These are phyloP conservation scores for Phragmatobia fuliginosa DNA, from an alignment of 2,888 invertebrate species.

Conservation along the genomic window DNA sequence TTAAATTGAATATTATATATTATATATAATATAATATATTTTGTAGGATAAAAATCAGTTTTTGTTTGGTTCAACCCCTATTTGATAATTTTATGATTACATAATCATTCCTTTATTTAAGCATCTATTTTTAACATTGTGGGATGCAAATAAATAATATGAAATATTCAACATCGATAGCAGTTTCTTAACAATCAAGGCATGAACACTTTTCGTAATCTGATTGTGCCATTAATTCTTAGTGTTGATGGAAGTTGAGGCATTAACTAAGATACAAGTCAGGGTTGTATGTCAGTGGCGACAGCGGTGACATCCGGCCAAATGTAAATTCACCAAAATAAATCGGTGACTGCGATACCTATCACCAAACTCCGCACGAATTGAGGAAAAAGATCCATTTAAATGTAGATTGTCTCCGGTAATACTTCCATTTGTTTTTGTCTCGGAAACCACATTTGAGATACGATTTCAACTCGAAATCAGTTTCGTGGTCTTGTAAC, in stretches of 20 bases:
- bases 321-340: slow-evolving; percentile 82
- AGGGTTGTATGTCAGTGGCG: slow-evolving; percentile 51
- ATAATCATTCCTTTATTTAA: no score
- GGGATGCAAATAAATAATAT: no score
- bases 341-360: slow-evolving; percentile 82
- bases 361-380: slow-evolving; percentile 83
- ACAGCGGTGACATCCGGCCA: slow-evolving; percentile 54
- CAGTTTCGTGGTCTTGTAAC: slow-evolving; percentile 68
- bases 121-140: no score
- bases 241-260: slow-evolving; percentile 38
- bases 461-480: slow-evolving; percentile 73
- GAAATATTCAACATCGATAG: slow-evolving; percentile 11
- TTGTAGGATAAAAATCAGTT: neutral
- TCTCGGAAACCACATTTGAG: slow-evolving; percentile 74
- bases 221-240: slow-evolving; percentile 36
- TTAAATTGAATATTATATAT: no score
- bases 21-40: no score
- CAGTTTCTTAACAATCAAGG: neutral
- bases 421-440: slow-evolving; percentile 86
- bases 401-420: slow-evolving; percentile 85
- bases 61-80: no score
- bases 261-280: slow-evolving; percentile 46
- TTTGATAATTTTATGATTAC: no score
- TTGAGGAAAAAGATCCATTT: slow-evolving; percentile 86
- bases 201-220: slow-evolving; percentile 21